A percentile compares a stretch with the other conserved stretches of the same genome.
These are phyloP conservation scores for Clanis bilineata DNA, from an alignment of 2,888 invertebrate genomes.

Conservation along the genomic window DNA sequence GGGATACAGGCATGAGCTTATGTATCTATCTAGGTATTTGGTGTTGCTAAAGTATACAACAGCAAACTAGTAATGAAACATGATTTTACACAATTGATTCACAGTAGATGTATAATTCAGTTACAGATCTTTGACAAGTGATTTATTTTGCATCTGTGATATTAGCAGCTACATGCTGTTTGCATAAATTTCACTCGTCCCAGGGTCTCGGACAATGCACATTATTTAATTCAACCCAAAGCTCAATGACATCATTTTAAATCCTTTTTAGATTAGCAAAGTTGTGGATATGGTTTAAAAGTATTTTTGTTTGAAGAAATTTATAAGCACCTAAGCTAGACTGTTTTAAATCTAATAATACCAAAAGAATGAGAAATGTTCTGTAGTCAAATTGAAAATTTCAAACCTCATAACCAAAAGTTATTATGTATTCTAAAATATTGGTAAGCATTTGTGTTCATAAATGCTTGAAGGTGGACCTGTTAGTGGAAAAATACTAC, in stretches of 20 bases:
- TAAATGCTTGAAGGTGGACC: background rate
- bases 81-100: background rate
- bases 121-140: slow-evolving; percentile 33
- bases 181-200: slow-evolving; percentile 60
- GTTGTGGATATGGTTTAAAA: background rate
- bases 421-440: too few species aligned
- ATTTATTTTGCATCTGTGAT: slow-evolving; percentile 75
- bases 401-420: too few species aligned
- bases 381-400: too few species aligned
- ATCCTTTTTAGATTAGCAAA: slow-evolving; percentile 1
- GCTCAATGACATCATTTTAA: slow-evolving; percentile 31
- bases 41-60: background rate
- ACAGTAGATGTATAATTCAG: background rate
- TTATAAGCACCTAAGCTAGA: too few species aligned
- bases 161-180: slow-evolving; percentile 72
- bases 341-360: too few species aligned
- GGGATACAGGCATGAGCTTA: too few species aligned
- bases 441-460: background rate
- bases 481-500: too few species aligned
- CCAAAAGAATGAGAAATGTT: too few species aligned
- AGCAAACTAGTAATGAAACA: background rate
- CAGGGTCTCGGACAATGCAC: slow-evolving; percentile 21
- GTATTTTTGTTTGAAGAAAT: background rate
- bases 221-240: slow-evolving; percentile 40
- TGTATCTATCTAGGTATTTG: too few species aligned